Evolutionary conservation across 2,888 invertebrate species (phyloP), one percentile per base, ranked within the genome.

Genomic region (Glomeris marginata): DNA sequence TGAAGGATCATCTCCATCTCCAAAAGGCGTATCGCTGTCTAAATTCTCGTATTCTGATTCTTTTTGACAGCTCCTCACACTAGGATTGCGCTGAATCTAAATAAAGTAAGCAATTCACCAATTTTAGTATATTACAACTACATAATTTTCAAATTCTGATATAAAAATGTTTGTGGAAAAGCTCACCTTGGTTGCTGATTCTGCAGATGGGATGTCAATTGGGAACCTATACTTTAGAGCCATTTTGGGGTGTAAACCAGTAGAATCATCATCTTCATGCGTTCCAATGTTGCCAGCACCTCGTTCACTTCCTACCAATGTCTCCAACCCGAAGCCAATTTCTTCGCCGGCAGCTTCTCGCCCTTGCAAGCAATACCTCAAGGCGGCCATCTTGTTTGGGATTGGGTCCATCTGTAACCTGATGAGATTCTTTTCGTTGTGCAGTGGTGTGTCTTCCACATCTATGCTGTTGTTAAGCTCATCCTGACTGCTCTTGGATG

Each of bases 1-100:
- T 28, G 28, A 28, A 5, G 48, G 16, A 22, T 36, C 47, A 11
- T 41, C 35, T 8, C 16, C 50, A 15, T 52, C 49, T 2, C 50
- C 42, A 16, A 49, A 52, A 33, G 52, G 44, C 21, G 55, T 56
- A 45, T 62, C 63, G 41, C 62, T 61, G 42, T 62, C 63, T 37
- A 62, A 51, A 50, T 63, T 63, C 50, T 65, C 64, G 56, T 63
- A 64, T 52, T 64, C 64, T 18, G 62, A 62, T 22, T 62, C 62
- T 47, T 63, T 63, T 15, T 57, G 58, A 36, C 58, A 57, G 45
- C 57, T 59, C 52, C 60, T 59, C 52, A 49, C 48, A 40, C 50
- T 54, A 11, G 47, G 52, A 18, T 49, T 53, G 36, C 50, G 44
- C 13, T 40, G 45, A 3, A 50, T 28, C 28, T 28, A 8, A 28